Evolutionary conservation across 1,140 invertebrate species (phyloP), one percentile per base, ranked within the genome.

Genomic region (Eupristina koningsbergeri): DNA sequence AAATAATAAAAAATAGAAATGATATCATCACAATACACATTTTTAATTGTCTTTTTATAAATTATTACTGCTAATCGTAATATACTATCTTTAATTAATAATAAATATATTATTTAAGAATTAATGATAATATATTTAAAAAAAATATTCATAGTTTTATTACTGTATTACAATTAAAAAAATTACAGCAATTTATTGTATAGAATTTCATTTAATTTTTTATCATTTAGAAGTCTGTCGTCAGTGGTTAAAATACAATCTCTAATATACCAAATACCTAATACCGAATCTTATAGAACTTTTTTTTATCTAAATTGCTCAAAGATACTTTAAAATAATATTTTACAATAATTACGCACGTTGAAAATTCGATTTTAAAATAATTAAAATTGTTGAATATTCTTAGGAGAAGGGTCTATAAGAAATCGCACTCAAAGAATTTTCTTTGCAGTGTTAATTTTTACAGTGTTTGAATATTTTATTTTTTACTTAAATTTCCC

Each of bases 311-410:
- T 31, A 8, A 9, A 64, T n/a, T n/a, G 1, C 2, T 29, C n/a
- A 34, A 64, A 34, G 11, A 31, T 34, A 64, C 3, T 9, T 11
- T 2, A 19, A 5, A 64, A 34, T 64, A 64, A 34, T 7, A 64
- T 64, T 64, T 64, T 31, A 64, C 15, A 64, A 64, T 64, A 3
- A 64, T 64, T 64, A 64, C n/a, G 31, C 2, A 19, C 34, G 1
- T 64, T 64, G 61, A 64, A 64, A 64, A 3, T 31, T 64, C 61
- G 3, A 11, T 15, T 15, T 9, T 64, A 15, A 64, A 64, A 64
- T 34, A 64, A 64, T 64, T 64, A 64, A 64, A 64, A 64, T 64
- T 29, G 61, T 64, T 64, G 31, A 34, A 31, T 34, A 31, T 64
- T 64, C 31, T 64, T 15, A 13, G 0, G 61, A 19, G 13, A 31